Conservation (phyloP, 2,797 vertebrate species). For the Peromyscus attwateri region DNA sequence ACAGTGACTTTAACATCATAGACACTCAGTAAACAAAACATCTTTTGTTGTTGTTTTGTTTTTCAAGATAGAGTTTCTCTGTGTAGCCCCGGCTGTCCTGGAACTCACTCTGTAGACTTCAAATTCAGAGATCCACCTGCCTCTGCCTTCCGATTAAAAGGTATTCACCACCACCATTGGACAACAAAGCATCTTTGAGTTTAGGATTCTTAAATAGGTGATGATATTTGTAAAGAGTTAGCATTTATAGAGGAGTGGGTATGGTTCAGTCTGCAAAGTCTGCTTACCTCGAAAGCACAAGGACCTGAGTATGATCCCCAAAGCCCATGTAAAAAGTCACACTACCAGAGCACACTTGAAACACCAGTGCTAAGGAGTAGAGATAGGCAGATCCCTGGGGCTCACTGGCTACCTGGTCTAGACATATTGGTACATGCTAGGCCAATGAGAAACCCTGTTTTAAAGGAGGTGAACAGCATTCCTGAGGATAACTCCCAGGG, state of each 20-base stretch:
- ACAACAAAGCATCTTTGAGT: conserved; percentile 20
- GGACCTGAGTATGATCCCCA: background rate
- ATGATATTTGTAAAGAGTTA: conserved; percentile 41
- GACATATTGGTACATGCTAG: background rate
- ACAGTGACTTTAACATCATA: conserved; percentile 18
- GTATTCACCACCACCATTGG: background rate
- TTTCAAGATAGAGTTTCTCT: background rate
- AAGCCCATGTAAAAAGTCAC: background rate
- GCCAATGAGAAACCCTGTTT: background rate
- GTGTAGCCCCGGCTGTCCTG: background rate
- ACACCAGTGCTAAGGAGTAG: background rate
- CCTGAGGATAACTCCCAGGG: background rate
- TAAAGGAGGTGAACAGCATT: background rate
- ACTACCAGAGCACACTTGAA: background rate
- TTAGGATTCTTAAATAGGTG: conserved; percentile 46
- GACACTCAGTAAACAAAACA: background rate
- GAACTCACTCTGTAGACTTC: background rate
- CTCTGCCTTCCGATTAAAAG: background rate
- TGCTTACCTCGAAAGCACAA: background rate
- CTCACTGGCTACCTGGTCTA: background rate
- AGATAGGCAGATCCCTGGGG: background rate
- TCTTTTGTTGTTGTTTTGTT: background rate
- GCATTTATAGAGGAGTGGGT: background rate
- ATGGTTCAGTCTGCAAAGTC: background rate
- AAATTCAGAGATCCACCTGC: background rate